These are phyloP conservation scores for Lepisosteus oculatus DNA, from an alignment of 2,113 vertebrate genomes.

Conservation along the genomic window DNA sequence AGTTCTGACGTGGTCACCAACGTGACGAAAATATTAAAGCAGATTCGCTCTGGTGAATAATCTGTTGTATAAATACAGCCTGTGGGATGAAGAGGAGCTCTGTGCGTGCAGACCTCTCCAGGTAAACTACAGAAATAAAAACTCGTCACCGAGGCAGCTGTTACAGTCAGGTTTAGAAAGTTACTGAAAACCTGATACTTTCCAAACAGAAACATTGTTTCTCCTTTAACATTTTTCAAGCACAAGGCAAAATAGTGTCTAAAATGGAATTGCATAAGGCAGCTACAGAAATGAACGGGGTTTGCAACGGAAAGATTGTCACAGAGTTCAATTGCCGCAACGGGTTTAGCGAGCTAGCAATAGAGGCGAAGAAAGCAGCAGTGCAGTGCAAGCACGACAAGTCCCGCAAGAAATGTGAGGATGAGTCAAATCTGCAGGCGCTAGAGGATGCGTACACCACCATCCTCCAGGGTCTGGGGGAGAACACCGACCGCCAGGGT, in stretches of 20 bases:
- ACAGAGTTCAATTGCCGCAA: slow-evolving; percentile 40
- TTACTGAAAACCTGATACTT: too few relatives aligned
- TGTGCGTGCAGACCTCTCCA: not conserved
- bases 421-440: slow-evolving; percentile 37
- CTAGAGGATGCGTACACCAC: slow-evolving; percentile 65
- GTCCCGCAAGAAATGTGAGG: slow-evolving; percentile 51
- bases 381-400: slow-evolving; percentile 44
- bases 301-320: slow-evolving; percentile 44
- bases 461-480: slow-evolving; percentile 70
- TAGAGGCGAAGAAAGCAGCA: slow-evolving; percentile 44
- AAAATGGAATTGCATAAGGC: slow-evolving; percentile 33
- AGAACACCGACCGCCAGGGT: slow-evolving; percentile 68
- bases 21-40: slow-evolving; percentile 18
- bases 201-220: too few relatives aligned
- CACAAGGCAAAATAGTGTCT: too few relatives aligned
- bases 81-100: not conserved
- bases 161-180: too few relatives aligned
- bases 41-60: slow-evolving; percentile 12
- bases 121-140: not conserved
- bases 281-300: slow-evolving; percentile 42
- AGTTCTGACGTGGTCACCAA: not conserved
- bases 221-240: too few relatives aligned
- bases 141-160: not conserved
- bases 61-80: slow-evolving; percentile 30
- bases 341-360: slow-evolving; percentile 39